These are phyloP conservation scores for Drosophila orena DNA, from an alignment of 1,140 invertebrate genomes.

Conservation along the genomic window DNA sequence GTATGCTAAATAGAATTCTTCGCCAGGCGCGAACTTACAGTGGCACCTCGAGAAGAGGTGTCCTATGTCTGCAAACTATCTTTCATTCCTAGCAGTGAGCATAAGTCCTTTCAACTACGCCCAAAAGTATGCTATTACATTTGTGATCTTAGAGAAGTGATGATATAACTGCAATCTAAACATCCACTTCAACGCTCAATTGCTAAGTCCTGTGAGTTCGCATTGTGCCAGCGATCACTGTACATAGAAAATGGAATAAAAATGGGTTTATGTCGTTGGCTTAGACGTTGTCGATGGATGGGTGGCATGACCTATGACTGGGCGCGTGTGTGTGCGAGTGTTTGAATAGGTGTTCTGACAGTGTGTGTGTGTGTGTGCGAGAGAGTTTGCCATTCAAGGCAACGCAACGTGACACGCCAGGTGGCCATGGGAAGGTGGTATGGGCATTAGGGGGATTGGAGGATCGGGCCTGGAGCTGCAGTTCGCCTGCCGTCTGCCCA, in stretches of 20 bases:
- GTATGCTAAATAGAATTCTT: slow-evolving; percentile 83
- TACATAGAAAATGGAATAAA: slow-evolving; percentile 18
- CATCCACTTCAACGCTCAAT: background rate
- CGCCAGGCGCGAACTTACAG: slow-evolving; percentile 20
- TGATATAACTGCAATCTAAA: too few relatives aligned
- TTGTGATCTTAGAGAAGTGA: too few relatives aligned
- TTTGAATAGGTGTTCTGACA: slow-evolving; percentile 10
- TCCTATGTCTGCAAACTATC: too few relatives aligned
- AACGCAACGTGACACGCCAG: slow-evolving; percentile 62
- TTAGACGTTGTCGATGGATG: slow-evolving; percentile 45
- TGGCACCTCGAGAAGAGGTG: background rate
- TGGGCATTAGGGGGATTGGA: background rate
- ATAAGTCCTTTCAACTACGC: too few relatives aligned
- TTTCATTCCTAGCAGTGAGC: too few relatives aligned
- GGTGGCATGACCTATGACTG: slow-evolving; percentile 42
- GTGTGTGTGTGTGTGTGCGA: slow-evolving; percentile 24
- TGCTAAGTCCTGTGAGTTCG: background rate
- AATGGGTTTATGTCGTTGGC: slow-evolving; percentile 32
- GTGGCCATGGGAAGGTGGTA: slow-evolving; percentile 10
- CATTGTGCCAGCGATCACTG: slow-evolving; percentile 3
- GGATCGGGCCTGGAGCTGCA: background rate
- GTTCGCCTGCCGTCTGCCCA: slow-evolving; percentile 23
- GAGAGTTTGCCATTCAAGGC: slow-evolving; percentile 52
- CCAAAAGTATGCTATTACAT: too few relatives aligned
- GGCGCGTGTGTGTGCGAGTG: slow-evolving; percentile 19